Percentiles rank a stretch among this genome's conserved stretches.
These are phyloP conservation scores for Aegotheles bennettii DNA, from an alignment of 2,113 vertebrate species.

Conservation along the genomic window DNA sequence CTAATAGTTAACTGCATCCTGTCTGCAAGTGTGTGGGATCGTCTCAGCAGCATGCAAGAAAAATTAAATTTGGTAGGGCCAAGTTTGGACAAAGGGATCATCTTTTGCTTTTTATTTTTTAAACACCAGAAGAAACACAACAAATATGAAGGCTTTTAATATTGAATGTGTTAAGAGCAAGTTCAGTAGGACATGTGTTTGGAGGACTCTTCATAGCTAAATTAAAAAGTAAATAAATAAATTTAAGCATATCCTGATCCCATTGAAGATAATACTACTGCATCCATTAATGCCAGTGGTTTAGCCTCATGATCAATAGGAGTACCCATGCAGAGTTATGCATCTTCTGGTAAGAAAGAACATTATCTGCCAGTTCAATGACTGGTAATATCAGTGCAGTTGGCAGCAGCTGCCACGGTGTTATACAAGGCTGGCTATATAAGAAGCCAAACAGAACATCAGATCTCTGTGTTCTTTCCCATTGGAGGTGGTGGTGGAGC, in stretches of 20 bases:
- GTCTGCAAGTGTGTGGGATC: background rate
- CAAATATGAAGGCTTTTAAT: background rate
- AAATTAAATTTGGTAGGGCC: background rate
- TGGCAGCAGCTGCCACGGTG: background rate
- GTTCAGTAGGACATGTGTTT: background rate
- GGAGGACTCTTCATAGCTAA: background rate
- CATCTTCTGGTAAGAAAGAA: background rate
- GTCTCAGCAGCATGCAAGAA: background rate
- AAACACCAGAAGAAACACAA: background rate
- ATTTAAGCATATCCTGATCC: background rate
- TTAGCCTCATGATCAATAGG: background rate
- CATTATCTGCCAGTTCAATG: background rate
- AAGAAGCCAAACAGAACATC: background rate
- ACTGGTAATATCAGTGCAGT: background rate
- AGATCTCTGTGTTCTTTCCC: background rate
- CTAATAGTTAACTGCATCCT: conserved; percentile 28
- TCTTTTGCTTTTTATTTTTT: background rate
- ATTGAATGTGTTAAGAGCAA: background rate
- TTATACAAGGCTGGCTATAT: background rate
- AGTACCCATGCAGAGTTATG: background rate
- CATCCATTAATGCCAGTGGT: background rate
- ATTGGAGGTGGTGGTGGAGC: background rate
- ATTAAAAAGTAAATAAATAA: background rate
- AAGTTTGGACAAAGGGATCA: background rate
- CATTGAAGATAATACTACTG: background rate